Conservation (phyloP, 1,140 invertebrate genomes). For the Solen grandis region DNA sequence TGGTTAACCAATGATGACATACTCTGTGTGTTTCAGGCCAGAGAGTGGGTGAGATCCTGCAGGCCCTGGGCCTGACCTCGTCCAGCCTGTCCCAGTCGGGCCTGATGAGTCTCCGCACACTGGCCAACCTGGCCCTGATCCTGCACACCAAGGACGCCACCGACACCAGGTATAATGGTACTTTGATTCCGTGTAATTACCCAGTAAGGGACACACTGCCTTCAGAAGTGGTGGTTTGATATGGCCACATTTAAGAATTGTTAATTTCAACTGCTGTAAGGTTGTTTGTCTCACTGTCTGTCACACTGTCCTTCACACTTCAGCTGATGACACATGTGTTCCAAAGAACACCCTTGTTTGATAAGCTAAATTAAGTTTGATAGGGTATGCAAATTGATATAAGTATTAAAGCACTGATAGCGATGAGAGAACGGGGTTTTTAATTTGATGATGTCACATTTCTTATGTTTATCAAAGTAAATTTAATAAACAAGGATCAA, state of each 20-base stretch:
- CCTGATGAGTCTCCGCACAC: conserved; percentile 63
- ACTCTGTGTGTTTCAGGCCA: conserved; percentile 49
- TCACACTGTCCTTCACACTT: neutral
- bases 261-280: neutral
- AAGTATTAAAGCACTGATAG: too few species aligned
- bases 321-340: too few species aligned
- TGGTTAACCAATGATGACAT: neutral
- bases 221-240: conserved; percentile 50
- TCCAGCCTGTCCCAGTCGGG: conserved; percentile 70
- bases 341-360: too few species aligned
- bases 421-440: too few species aligned
- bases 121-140: conserved; percentile 66
- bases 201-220: conserved; percentile 59
- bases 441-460: too few species aligned
- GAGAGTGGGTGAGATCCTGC: conserved; percentile 60
- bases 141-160: conserved; percentile 66
- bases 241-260: conserved; percentile 36
- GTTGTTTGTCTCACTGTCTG: neutral
- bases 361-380: too few species aligned
- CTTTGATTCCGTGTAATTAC: conserved; percentile 57
- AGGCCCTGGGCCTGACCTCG: conserved; percentile 58
- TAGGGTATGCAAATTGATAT: too few species aligned
- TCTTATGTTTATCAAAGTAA: too few species aligned
- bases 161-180: conserved; percentile 69
- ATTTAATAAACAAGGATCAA: too few species aligned